A percentile compares a stretch with the other conserved stretches of the same genome.
Conservation (phyloP, 30 jellyfish, hydroid and myxozoan species). For the Aurelia aurita region DNA sequence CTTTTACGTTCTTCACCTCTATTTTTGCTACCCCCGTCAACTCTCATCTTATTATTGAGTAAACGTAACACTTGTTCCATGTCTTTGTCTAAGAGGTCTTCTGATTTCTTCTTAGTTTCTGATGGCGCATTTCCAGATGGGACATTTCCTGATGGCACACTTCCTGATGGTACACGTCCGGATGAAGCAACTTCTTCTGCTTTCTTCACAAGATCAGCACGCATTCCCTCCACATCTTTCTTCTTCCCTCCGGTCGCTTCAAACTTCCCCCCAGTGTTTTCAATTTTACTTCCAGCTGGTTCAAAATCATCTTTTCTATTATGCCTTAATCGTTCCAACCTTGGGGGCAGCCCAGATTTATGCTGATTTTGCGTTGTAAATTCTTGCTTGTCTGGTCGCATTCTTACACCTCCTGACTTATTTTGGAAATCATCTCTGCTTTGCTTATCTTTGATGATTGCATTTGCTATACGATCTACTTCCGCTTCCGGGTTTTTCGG, state of each 20-base stretch:
- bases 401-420: neutral
- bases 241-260: neutral
- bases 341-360: neutral
- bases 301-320: neutral
- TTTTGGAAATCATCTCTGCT: neutral
- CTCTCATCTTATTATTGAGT: conserved; percentile 21
- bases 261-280: neutral
- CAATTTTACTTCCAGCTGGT: neutral
- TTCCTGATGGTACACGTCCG: no score
- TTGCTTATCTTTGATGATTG: neutral
- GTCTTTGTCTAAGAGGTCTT: conserved; percentile 27
- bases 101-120: neutral
- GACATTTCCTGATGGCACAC: no score
- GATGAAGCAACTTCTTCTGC: no score
- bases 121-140: no score
- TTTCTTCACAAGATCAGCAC: no score
- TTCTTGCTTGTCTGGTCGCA: conserved; percentile 2
- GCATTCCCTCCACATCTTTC: neutral
- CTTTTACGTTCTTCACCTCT: conserved; percentile 4
- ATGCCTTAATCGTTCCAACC: conserved; percentile 15
- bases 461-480: no score
- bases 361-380: neutral
- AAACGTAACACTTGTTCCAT: conserved; percentile 36
- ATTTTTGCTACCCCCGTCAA: conserved; percentile 1
- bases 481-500: no score